phyloP scores from a whole-genome alignment of 2,888 invertebrate genomes.

The Tenthredo amoena region DNA sequence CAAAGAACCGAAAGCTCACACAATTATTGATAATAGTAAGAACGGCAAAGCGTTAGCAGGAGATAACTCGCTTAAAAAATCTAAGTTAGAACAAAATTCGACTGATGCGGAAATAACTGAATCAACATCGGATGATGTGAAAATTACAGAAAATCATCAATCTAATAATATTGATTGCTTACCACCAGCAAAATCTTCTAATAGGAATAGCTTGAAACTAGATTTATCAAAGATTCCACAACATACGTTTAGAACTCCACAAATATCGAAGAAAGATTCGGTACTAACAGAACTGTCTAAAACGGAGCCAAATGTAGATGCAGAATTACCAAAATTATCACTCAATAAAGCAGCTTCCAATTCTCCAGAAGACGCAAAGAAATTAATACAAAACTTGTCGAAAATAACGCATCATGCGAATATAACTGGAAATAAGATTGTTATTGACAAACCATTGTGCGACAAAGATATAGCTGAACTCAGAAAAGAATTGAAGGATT shows the following conservation, averaged over 20 bases:
- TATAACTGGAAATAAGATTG: conserved; percentile 66
- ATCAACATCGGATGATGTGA: background rate
- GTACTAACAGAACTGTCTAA: conserved; percentile 58
- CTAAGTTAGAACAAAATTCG: background rate
- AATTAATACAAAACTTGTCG: conserved; percentile 61
- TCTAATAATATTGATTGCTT: background rate
- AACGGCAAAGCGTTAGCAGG: background rate
- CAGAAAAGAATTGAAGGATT: conserved; percentile 59
- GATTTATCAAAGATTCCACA: conserved; percentile 75
- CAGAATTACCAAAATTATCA: conserved; percentile 42
- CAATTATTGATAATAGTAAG: conserved; percentile 5
- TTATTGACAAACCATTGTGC: conserved; percentile 65
- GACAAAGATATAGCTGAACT: conserved; percentile 64
- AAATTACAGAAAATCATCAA: conserved; percentile 27
- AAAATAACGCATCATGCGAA: conserved; percentile 68
- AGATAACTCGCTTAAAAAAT: conserved; percentile 1
- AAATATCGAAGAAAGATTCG: conserved; percentile 63
- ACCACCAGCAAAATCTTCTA: conserved; percentile 51
- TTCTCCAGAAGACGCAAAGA: conserved; percentile 56
- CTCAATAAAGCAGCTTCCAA: conserved; percentile 4
- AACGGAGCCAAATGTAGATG: conserved; percentile 42
- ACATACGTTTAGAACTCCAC: conserved; percentile 67
- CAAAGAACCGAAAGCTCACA: background rate
- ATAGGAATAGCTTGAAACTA: conserved; percentile 69
- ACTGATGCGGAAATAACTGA: conserved; percentile 51